These are phyloP conservation scores for Drosophila pandora DNA, from an alignment of 1,140 invertebrate species.

Conservation along the genomic window DNA sequence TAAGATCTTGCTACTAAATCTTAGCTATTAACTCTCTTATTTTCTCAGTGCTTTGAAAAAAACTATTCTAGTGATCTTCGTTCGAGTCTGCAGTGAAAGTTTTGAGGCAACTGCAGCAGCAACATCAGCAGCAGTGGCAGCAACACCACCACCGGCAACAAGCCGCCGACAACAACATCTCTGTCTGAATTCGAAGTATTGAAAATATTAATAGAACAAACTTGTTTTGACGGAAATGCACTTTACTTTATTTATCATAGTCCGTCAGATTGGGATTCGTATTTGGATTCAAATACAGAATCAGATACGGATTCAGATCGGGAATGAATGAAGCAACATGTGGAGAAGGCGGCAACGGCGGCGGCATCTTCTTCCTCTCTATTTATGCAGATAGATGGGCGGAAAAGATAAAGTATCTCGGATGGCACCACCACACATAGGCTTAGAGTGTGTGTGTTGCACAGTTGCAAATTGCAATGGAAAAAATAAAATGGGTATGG, in stretches of 20 bases:
- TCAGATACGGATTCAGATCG: conserved; percentile 26
- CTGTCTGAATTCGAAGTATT: conserved; percentile 80
- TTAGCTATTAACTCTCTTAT: not conserved
- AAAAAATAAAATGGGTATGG: conserved; percentile 19
- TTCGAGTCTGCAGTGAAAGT: conserved; percentile 68
- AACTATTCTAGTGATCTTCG: conserved; percentile 71
- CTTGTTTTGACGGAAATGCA: conserved; percentile 82
- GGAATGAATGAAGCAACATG: conserved; percentile 78
- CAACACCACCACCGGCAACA: conserved; percentile 20
- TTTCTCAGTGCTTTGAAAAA: conserved; percentile 22
- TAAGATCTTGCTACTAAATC: not conserved
- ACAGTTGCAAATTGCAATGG: conserved; percentile 53
- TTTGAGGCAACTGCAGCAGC: conserved; percentile 39
- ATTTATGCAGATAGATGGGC: conserved; percentile 79
- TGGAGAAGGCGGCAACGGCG: conserved; percentile 51
- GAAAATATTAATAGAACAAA: conserved; percentile 83
- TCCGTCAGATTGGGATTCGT: conserved; percentile 58
- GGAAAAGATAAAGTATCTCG: conserved; percentile 76
- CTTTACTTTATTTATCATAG: conserved; percentile 82
- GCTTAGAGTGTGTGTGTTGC: conserved; percentile 29
- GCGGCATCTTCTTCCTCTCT: conserved; percentile 46
- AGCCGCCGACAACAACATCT: conserved; percentile 48
- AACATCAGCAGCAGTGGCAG: conserved; percentile 10
- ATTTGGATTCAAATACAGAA: conserved; percentile 44
- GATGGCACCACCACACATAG: conserved; percentile 30